Base-by-base conservation (phyloP, 64 coral and sea anemone species). In the Anthopleura sola region DNA sequence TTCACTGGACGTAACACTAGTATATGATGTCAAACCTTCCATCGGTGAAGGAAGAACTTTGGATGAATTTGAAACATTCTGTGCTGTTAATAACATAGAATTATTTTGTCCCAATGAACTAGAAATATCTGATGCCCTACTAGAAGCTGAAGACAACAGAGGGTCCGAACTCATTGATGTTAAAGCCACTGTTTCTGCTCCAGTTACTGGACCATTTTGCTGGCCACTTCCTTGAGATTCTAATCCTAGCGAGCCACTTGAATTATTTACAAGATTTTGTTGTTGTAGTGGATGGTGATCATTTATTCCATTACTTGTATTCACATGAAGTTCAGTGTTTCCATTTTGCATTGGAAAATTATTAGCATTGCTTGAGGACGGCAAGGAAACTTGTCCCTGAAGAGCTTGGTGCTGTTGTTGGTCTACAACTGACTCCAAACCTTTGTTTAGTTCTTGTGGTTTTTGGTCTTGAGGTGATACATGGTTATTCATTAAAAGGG, bases 401-500 rank as follows among this genome's bases (percentile, higher is more conserved):
- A 79, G 38, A 23, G 7, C 3, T 48, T n/a, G 17, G 24, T 48
- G 76, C 23, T 77, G 75, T 11, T 79, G 18, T 48, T 38, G 44
- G 24, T 48, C 76, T 24, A 33, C 44, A 48, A 48, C 76, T 23
- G 36, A 17, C 4, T 24, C 24, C 18, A 46, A 26, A 24, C 7
- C 7, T 79, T 20, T 23, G 20, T 7, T 48, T 37, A 33, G 1
- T 24, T 79, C 76, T 79, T 15, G 37, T 34, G 13, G 20, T 34
- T 71, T 36, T 34, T 7, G 66, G 14, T 26, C 58, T 62, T 62
- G 58, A 24, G 4, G 20, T n/a, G 24, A 20, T 11, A 81, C 39
- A 55, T 87, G 90, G 37, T 82, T 87, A 68, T 92, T 83, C 46
- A 56, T 26, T 37, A 83, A 21, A 2, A n/a, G 21, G 0, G 23